Evolutionary conservation across 2,113 vertebrate species (phyloP).

Genomic region (Platysternon megacephalum): DNA sequence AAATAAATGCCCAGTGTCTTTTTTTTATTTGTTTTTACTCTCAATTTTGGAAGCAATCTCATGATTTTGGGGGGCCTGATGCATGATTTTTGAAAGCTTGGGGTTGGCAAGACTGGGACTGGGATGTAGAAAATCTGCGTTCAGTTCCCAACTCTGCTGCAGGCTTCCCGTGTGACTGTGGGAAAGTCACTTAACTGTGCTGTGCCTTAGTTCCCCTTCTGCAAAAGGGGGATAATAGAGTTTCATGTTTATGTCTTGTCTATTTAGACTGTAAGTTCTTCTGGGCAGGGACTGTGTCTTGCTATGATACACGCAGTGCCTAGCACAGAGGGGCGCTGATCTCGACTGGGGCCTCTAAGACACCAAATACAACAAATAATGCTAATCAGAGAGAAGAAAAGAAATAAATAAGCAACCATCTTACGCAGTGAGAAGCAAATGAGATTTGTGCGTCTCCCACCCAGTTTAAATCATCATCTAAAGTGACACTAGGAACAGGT

Average conservation of each 20-base stretch:
- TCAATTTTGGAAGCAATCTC: neutral
- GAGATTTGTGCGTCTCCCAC: neutral
- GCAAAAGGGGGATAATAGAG: neutral
- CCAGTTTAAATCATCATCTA: neutral
- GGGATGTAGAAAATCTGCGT: neutral
- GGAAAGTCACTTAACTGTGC: fast-evolving
- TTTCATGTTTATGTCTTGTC: neutral
- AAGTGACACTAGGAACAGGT: neutral
- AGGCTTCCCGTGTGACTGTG: neutral
- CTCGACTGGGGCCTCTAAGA: neutral
- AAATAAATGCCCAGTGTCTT: neutral
- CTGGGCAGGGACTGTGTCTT: neutral
- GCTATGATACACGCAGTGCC: neutral
- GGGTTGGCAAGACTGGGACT: neutral
- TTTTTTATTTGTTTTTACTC: too few relatives aligned
- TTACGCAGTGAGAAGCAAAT: neutral
- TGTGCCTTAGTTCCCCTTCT: neutral
- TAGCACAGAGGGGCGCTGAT: neutral
- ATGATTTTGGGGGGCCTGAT: neutral
- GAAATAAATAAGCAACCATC: neutral
- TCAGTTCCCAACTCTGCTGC: neutral
- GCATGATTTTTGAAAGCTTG: neutral
- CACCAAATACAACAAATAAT: neutral
- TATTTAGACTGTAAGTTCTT: neutral
- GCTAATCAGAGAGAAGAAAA: neutral